Base-by-base conservation (phyloP, 2,888 invertebrate genomes). In the Leptinotarsa juncta region DNA sequence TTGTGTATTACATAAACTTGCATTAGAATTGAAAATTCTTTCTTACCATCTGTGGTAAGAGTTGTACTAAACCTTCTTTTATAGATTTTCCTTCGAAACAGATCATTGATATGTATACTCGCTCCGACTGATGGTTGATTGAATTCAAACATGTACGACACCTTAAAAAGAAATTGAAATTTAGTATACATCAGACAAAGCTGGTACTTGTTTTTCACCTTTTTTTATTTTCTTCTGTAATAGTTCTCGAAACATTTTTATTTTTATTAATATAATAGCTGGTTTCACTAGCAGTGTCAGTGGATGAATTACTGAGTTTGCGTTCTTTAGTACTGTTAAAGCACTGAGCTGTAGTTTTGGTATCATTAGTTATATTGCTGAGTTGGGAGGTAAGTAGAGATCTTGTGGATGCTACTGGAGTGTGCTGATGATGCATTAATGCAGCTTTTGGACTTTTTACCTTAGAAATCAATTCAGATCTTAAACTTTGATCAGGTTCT, bases 21-120 rank as follows among this genome's bases (percentile, higher is more conserved):
- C 15, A 50, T 50, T 50, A 50, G 16, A 18, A 55, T 20, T 55
- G 16, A 62, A 32, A 26, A 5, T 16, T 26, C 16, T 32, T 26
- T 26, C 62, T 62, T 42, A 62, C 62, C 62, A 62, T 62, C 32
- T 62, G 16, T 4, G 62, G 62, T n/a, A 32, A 32, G n/a, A 62
- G 62, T 16, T 62, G 62, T n/a, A 62, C 16, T n/a, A 62, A 32
- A 26, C 32, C 62, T n/a, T 62, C 32, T 32, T 7, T 62, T 5
- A 62, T n/a, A 62, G 62, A 32, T 32, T 62, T 62, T 15, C 16
- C 62, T 32, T 62, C 62, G 3, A 62, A 62, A 62, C 62, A 62
- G 26, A n/a, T n/a, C 62, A 62, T 42, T 15, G 62, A 62, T 4
- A 62, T 62, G 16, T 16, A 32, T 18, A 42, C 32, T 32, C 26